Evolutionary conservation across 2,888 invertebrate species (phyloP), one percentile per base, ranked within the genome.

Genomic region (Hololepta plana): DNA sequence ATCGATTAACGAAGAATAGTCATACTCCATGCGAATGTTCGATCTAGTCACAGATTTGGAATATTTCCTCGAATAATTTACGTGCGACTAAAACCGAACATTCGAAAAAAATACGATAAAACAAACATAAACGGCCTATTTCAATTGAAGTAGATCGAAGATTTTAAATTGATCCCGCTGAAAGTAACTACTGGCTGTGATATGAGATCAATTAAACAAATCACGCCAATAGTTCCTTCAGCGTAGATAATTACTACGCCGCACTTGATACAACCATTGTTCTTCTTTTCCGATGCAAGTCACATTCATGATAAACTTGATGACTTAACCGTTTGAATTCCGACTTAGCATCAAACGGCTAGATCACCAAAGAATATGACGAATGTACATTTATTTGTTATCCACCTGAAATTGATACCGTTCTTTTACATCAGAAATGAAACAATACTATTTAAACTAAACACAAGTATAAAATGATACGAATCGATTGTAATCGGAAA

Each of bases 101-200:
- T 38, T 36, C 46, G 48, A 42, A 47, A 43, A 43, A 47, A 45
- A 43, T 43, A 44, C 42, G 45, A 28, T 29, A 29, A 19, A 22
- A 28, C 26, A 17, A 12, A 4, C 16, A 5, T 30, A 6, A 30
- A 25, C 20, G 30, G 16, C 23, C 13, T 17, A n/a, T n/a, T n/a
- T 17, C 7, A 7, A n/a, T 7, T 17, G n/a, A 7, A 17, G 7
- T 17, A 20, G 10, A 23, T 31, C 32, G 25, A 34, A 35, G 39
- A 37, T 38, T 32, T 34, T n/a, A n/a, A n/a, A n/a, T n/a, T n/a
- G n/a, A n/a, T n/a, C n/a, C n/a, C n/a, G n/a, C n/a, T 49, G 40
- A 20, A 50, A 51, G 51, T 47, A 48, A 49, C 52, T 52, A 51
- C 46, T 47, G 53, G 51, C 52, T 52, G 53, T 52, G 52, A 53